These are phyloP conservation scores for Malacoraja senta DNA, from an alignment of 2,797 vertebrate genomes.

Conservation along the genomic window DNA sequence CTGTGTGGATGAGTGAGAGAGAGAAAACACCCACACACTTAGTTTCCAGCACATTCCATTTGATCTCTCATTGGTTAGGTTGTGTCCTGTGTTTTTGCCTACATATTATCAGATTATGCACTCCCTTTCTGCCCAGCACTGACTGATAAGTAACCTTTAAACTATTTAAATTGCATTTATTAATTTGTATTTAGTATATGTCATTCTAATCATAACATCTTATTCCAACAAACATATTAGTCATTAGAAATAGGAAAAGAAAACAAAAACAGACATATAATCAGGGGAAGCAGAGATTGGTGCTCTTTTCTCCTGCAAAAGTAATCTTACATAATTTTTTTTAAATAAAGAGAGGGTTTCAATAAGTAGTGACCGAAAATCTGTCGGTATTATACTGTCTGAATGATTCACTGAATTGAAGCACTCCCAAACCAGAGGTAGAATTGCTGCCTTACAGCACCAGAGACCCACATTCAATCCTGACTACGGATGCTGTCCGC, in stretches of 20 bases:
- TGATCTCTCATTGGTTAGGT: slow-evolving; percentile 33
- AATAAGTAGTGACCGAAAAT: not conserved
- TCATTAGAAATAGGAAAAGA: not conserved
- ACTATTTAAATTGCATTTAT: not conserved
- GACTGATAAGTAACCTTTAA: not conserved
- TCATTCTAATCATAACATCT: not conserved
- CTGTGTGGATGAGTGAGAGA: slow-evolving; percentile 32
- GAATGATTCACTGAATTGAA: slow-evolving; percentile 10
- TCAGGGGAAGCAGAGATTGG: not conserved
- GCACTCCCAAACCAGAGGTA: not conserved
- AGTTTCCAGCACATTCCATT: slow-evolving; percentile 37
- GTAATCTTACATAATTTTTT: not conserved
- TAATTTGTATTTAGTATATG: not conserved
- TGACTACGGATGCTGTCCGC: too few species aligned
- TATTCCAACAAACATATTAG: not conserved
- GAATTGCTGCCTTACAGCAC: too few species aligned
- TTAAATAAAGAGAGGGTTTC: not conserved
- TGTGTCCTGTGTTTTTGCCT: not conserved
- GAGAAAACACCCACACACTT: slow-evolving; percentile 34
- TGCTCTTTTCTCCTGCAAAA: not conserved
- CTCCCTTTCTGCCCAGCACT: not conserved
- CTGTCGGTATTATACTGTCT: not conserved
- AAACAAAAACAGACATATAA: not conserved
- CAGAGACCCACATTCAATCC: too few species aligned
- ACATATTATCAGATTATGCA: not conserved